These are phyloP conservation scores for Drosophila baimaii DNA, from an alignment of 1,140 invertebrate species.

Conservation along the genomic window DNA sequence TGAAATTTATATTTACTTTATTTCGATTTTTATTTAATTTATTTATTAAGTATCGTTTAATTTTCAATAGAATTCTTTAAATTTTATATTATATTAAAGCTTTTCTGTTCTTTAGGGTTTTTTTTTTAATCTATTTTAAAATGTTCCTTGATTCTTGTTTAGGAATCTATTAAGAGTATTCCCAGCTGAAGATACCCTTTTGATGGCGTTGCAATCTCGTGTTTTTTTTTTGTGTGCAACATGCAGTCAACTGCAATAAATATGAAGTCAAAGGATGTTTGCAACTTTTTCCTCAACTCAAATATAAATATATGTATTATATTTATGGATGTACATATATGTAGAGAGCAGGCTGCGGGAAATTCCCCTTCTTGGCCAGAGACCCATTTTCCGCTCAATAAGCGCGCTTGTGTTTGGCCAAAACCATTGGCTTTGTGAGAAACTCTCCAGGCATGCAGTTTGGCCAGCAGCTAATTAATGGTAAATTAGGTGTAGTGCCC, in stretches of 20 bases:
- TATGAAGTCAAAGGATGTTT: constrained; percentile 54
- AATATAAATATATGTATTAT: background rate
- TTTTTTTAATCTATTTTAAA: too few relatives aligned
- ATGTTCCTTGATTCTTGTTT: background rate
- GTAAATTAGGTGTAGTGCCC: constrained; percentile 49
- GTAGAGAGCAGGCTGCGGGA: background rate
- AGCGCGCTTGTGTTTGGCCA: background rate
- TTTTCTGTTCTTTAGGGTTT: too few relatives aligned
- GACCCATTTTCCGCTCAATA: background rate
- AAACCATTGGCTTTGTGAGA: constrained; percentile 25
- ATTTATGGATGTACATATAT: background rate
- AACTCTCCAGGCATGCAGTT: background rate
- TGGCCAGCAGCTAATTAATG: constrained; percentile 51
- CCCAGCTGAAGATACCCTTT: background rate
- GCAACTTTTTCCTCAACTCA: constrained; percentile 22
- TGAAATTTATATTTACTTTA: background rate
- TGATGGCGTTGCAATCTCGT: background rate
- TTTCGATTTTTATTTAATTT: background rate
- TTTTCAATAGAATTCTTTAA: too few relatives aligned
- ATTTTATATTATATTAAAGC: too few relatives aligned
- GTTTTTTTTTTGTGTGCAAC: constrained; percentile 9
- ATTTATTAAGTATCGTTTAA: too few relatives aligned
- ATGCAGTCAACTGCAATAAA: constrained; percentile 65
- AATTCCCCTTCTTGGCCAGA: too few relatives aligned
- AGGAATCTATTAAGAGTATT: background rate